Percentiles rank a stretch among this genome's conserved stretches.
phyloP scores from a whole-genome alignment of 2,113 vertebrate species.

The Orthonyx spaldingii region DNA sequence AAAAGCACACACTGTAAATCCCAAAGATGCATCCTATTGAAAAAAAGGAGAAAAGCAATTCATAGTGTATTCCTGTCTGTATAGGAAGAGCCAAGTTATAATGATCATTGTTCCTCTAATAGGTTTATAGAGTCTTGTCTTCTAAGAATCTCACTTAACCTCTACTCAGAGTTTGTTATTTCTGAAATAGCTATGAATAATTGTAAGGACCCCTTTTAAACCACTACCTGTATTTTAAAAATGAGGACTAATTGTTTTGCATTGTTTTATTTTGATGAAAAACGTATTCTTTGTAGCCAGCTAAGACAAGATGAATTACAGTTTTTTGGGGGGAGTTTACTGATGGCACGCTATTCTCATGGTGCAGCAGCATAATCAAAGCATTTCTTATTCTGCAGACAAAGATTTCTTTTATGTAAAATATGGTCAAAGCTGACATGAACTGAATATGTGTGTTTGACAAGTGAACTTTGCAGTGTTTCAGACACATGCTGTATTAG shows the following conservation, averaged over 20 bases:
- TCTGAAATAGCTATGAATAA: neutral
- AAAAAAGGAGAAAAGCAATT: accelerated
- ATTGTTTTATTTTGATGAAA: neutral
- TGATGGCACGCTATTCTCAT: neutral
- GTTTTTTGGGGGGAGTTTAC: neutral
- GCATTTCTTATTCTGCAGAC: neutral
- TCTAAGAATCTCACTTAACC: neutral
- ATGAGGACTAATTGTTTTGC: neutral
- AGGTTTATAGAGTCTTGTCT: neutral
- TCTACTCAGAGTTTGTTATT: neutral
- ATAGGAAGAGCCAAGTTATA: neutral
- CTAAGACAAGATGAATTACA: neutral
- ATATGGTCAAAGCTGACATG: neutral
- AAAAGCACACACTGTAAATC: neutral
- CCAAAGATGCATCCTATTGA: neutral
- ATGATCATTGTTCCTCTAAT: neutral
- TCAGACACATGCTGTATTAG: neutral
- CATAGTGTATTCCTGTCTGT: neutral
- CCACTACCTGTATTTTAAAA: neutral
- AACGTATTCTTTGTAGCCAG: neutral
- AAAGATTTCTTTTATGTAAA: neutral
- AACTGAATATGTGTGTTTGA: neutral
- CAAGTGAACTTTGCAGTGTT: neutral
- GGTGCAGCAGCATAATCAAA: neutral
- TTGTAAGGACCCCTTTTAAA: neutral